Percentiles rank a stretch among this genome's conserved stretches.
These are phyloP conservation scores for Polietes domitor DNA, from an alignment of 2,888 invertebrate species.

Conservation along the genomic window DNA sequence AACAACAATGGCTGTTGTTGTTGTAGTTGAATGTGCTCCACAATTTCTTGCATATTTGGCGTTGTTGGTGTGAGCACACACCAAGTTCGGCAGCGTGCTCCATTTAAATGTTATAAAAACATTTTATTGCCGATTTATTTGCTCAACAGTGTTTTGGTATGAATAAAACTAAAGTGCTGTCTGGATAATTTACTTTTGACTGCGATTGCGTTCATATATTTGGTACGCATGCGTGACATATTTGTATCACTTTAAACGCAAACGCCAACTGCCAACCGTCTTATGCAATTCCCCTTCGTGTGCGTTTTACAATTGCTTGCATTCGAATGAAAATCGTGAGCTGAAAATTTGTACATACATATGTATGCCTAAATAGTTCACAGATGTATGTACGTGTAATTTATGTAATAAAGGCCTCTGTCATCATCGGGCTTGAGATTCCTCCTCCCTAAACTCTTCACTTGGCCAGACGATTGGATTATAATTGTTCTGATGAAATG, in stretches of 20 bases:
- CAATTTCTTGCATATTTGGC: not conserved
- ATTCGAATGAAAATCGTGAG: conserved; percentile 25
- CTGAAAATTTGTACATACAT: not conserved
- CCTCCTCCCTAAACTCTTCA: not conserved
- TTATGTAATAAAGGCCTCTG: conserved; percentile 3
- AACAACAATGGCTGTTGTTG: no score
- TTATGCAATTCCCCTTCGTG: conserved; percentile 53
- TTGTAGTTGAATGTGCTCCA: not conserved
- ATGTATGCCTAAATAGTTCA: not conserved
- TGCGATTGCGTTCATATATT: conserved; percentile 46
- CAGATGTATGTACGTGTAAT: not conserved
- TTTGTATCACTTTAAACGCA: conserved; percentile 48
- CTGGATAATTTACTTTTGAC: conserved; percentile 34
- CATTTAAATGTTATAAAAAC: conserved; percentile 3
- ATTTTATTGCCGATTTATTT: conserved; percentile 38
- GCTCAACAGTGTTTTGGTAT: conserved; percentile 5
- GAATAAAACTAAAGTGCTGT: conserved; percentile 7
- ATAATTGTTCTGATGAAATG: conserved; percentile 18
- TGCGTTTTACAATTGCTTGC: not conserved
- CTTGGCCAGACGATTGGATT: not conserved
- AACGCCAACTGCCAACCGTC: no score
- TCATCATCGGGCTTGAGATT: not conserved
- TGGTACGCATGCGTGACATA: conserved; percentile 62
- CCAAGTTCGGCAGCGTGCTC: not conserved
- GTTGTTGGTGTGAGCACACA: not conserved